phyloP scores from a whole-genome alignment of 1,140 invertebrate species.

The Coptotermes formosanus region DNA sequence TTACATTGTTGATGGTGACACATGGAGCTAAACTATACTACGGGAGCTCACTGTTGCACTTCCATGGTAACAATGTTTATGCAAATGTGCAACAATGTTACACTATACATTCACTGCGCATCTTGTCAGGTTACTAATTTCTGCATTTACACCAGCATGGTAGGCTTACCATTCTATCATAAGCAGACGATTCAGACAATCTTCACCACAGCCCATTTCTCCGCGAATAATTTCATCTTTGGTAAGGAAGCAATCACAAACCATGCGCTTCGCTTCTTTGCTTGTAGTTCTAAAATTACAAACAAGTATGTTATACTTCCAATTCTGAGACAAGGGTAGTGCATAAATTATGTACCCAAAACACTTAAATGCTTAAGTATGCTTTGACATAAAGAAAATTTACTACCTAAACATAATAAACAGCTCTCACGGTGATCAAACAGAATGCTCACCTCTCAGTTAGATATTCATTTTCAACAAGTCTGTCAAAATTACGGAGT shows the following conservation, averaged over 20 bases:
- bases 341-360: neutral
- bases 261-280: slow-evolving; percentile 89
- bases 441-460: slow-evolving; percentile 41
- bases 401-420: neutral
- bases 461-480: slow-evolving; percentile 56
- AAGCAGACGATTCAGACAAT: slow-evolving; percentile 93
- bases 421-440: neutral
- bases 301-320: neutral
- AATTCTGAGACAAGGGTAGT: neutral
- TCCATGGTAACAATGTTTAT: no score
- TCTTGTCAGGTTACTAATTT: no score
- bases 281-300: slow-evolving; percentile 61
- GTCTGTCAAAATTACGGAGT: slow-evolving; percentile 50
- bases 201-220: slow-evolving; percentile 87
- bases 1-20: no score
- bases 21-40: no score
- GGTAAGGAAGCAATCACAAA: slow-evolving; percentile 91
- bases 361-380: neutral
- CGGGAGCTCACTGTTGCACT: no score
- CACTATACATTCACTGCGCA: no score
- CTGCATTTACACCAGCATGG: neutral
- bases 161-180: slow-evolving; percentile 92
- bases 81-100: no score
- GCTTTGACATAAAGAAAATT: neutral
- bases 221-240: slow-evolving; percentile 82